Evolutionary conservation across 1,140 invertebrate genomes (phyloP).

Genomic region (Drosophila biarmipes): DNA sequence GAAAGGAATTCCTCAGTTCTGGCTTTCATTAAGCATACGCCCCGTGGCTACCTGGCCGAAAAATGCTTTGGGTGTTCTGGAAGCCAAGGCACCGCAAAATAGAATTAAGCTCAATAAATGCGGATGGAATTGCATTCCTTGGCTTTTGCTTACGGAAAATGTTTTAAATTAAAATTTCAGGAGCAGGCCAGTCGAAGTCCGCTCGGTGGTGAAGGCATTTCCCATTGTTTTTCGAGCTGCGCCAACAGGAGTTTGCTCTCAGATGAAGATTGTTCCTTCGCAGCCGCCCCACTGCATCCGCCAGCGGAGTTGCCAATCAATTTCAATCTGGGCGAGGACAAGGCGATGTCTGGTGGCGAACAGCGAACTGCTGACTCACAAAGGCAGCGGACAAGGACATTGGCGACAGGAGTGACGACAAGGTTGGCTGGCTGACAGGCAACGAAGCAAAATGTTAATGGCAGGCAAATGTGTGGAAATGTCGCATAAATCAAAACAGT

Average conservation of each 20-base stretch:
- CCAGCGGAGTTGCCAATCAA: conserved; percentile 47
- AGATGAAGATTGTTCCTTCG: conserved; percentile 3
- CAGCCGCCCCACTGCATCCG: conserved; percentile 12
- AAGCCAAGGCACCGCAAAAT: neutral
- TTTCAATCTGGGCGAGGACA: conserved; percentile 52
- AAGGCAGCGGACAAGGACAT: conserved; percentile 16
- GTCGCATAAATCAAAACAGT: conserved; percentile 72
- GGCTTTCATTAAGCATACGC: conserved; percentile 16
- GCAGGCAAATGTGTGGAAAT: conserved; percentile 64
- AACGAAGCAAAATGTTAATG: conserved; percentile 71
- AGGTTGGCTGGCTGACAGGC: conserved; percentile 26
- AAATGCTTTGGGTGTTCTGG: neutral
- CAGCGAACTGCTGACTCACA: conserved; percentile 37
- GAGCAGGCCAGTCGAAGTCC: conserved; percentile 2
- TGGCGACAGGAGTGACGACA: conserved; percentile 9
- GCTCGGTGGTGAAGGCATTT: neutral
- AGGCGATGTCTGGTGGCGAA: conserved; percentile 12
- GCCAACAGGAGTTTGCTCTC: conserved; percentile 31
- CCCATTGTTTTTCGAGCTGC: conserved; percentile 8
- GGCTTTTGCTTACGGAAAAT: neutral
- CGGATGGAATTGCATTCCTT: neutral
- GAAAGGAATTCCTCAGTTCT: conserved; percentile 20
- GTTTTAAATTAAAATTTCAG: conserved; percentile 13
- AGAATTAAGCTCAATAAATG: neutral
- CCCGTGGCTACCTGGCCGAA: conserved; percentile 4